A percentile compares a stretch with the other conserved stretches of the same genome.
phyloP scores from a whole-genome alignment of 2,113 vertebrate genomes.

The Alouatta palliata region DNA sequence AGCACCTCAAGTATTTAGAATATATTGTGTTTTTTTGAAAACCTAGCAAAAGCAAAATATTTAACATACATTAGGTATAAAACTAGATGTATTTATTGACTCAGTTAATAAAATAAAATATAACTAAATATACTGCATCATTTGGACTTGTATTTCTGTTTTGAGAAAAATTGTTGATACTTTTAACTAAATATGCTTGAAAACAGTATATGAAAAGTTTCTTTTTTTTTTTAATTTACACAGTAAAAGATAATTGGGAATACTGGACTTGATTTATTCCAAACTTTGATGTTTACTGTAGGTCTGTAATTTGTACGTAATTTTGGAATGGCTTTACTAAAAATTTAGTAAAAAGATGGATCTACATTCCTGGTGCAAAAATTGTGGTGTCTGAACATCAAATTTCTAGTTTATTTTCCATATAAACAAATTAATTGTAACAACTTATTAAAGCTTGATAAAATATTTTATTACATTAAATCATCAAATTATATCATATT shows the following conservation, averaged over 20 bases:
- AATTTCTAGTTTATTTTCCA: neutral
- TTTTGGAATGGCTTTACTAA: neutral
- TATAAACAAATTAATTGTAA: neutral
- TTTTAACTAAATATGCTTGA: neutral
- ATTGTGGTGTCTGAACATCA: neutral
- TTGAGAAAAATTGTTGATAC: neutral
- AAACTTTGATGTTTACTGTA: neutral
- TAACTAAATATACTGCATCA: neutral
- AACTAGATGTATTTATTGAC: neutral
- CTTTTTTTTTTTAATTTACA: neutral
- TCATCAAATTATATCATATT: neutral
- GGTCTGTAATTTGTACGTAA: neutral
- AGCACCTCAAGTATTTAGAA: neutral
- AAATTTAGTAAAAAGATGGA: neutral
- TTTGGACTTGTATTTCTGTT: neutral
- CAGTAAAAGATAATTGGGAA: neutral
- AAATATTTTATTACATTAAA: neutral
- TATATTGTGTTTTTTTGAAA: neutral
- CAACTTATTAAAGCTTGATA: neutral
- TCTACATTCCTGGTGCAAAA: neutral
- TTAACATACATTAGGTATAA: neutral
- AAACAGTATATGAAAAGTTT: neutral
- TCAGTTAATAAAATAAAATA: neutral
- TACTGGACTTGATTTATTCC: neutral
- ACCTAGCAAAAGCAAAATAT: neutral